phyloP scores from a whole-genome alignment of 2,797 vertebrate genomes.

The Phataginus tricuspis region DNA sequence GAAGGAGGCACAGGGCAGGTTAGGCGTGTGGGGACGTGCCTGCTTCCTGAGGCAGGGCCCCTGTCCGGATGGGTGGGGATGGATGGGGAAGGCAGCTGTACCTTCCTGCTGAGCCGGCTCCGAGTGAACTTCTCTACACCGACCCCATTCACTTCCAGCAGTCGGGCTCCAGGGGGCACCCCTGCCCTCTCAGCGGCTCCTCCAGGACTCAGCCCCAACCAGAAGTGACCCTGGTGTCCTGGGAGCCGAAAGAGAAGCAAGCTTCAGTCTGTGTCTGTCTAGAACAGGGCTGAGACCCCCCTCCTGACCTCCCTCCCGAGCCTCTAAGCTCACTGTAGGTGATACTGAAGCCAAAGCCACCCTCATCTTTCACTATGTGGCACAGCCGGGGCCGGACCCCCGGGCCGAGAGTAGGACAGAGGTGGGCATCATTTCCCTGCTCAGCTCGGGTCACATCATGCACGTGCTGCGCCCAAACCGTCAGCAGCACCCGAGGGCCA shows the following conservation, averaged over 20 bases:
- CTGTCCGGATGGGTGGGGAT: rapidly evolving
- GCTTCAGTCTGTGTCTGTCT: background rate
- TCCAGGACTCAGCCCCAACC: conserved; percentile 84
- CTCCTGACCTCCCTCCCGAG: background rate
- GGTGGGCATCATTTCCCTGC: conserved; percentile 81
- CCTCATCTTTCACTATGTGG: conserved; percentile 87
- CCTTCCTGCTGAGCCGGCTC: conserved; percentile 88
- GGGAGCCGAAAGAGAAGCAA: background rate
- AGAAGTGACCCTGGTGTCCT: conserved; percentile 90
- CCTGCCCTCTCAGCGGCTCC: conserved; percentile 92
- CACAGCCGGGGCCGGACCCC: conserved; percentile 91
- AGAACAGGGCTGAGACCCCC: background rate
- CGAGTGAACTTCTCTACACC: conserved; percentile 86
- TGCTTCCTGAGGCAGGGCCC: background rate
- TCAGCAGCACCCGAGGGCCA: conserved; percentile 89
- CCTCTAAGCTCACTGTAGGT: conserved; percentile 76
- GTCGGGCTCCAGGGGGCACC: conserved; percentile 88
- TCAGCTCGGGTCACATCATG: conserved; percentile 85
- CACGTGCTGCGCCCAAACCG: conserved; percentile 85
- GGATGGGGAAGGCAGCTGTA: conserved; percentile 66
- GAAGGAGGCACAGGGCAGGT: background rate
- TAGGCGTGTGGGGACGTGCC: rapidly evolving
- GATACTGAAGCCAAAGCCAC: conserved; percentile 90
- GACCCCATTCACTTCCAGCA: conserved; percentile 93
- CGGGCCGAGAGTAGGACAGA: conserved; percentile 73